Conservation (phyloP, 2,888 invertebrate genomes). For the Euzophera pinguis region DNA sequence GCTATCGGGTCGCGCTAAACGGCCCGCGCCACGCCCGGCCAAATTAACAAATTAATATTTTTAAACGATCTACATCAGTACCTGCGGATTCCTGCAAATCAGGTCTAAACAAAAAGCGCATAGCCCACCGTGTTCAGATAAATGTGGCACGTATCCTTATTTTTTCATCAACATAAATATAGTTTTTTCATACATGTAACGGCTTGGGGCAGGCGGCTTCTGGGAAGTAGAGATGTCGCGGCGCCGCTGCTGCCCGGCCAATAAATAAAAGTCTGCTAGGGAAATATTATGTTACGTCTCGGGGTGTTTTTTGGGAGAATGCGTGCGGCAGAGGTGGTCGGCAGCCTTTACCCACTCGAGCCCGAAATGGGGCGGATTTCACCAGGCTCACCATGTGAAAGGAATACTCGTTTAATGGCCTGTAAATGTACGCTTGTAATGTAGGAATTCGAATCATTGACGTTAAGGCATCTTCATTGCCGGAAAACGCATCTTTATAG, state of each 20-base stretch:
- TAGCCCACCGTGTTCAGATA: conserved; percentile 67
- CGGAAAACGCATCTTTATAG: too few species aligned
- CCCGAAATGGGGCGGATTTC: conserved; percentile 52
- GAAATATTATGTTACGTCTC: conserved; percentile 78
- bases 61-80: conserved; percentile 47
- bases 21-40: conserved; percentile 46
- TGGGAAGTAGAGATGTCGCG: conserved; percentile 72
- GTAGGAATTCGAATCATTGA: neutral
- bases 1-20: conserved; percentile 21
- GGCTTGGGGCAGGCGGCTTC: conserved; percentile 70
- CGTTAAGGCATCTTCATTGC: neutral
- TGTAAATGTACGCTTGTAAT: conserved; percentile 14
- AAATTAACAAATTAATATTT: conserved; percentile 66
- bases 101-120: conserved; percentile 66
- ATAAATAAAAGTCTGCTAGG: conserved; percentile 77
- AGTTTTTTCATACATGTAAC: conserved; percentile 74
- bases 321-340: conserved; percentile 56
- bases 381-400: conserved; percentile 35
- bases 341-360: conserved; percentile 57
- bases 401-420: conserved; percentile 21
- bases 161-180: conserved; percentile 78
- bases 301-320: conserved; percentile 64
- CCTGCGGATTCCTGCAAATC: conserved; percentile 72
- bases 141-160: conserved; percentile 65
- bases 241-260: conserved; percentile 64